A percentile compares a stretch with the other conserved stretches of the same genome.
Evolutionary conservation across 2,113 vertebrate genomes (phyloP).

Genomic region (Phyllostomus discolor): DNA sequence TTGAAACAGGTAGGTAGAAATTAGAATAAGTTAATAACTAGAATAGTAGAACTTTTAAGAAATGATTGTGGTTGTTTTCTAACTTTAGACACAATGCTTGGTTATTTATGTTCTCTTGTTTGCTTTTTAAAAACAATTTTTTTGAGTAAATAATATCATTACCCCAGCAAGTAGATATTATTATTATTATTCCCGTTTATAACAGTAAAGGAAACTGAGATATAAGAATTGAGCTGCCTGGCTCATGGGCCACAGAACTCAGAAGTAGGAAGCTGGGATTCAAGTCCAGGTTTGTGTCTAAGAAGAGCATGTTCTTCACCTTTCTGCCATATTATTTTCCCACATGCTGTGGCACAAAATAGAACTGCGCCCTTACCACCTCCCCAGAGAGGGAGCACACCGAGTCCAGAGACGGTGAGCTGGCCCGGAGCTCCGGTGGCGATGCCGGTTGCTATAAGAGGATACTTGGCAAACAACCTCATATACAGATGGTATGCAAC

Average conservation of each 20-base stretch:
- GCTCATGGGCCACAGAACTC: background rate
- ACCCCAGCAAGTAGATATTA: background rate
- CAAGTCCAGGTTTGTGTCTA: background rate
- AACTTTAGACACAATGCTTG: background rate
- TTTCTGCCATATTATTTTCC: background rate
- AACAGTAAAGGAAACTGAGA: background rate
- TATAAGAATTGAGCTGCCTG: background rate
- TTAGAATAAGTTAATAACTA: background rate
- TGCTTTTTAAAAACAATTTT: background rate
- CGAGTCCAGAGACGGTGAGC: background rate
- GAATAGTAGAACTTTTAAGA: background rate
- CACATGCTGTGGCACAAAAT: background rate
- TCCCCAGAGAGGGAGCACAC: background rate
- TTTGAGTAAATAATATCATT: background rate
- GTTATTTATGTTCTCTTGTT: background rate
- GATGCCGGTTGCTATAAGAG: slow-evolving; percentile 44
- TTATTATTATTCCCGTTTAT: background rate
- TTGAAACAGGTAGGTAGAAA: background rate
- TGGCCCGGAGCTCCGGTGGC: background rate
- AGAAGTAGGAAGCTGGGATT: background rate
- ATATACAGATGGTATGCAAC: slow-evolving; percentile 78
- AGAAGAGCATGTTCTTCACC: background rate
- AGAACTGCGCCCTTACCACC: background rate
- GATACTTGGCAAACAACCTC: slow-evolving; percentile 72
- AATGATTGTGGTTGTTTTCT: background rate